These are phyloP conservation scores for Volucella bombylans DNA, from an alignment of 2,888 invertebrate species.

Conservation along the genomic window DNA sequence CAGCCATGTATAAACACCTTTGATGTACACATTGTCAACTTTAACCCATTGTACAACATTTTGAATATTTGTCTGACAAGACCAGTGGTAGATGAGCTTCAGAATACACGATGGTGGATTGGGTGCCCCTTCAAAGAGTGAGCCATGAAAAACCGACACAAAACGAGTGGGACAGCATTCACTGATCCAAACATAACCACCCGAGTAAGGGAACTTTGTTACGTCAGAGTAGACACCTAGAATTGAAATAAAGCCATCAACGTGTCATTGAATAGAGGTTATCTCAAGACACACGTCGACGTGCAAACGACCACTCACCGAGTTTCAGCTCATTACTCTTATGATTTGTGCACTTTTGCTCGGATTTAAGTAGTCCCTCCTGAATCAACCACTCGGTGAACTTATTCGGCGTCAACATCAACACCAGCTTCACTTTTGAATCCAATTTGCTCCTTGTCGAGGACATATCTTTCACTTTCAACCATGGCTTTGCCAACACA, in stretches of 20 bases:
- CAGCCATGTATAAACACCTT: slow-evolving; percentile 87
- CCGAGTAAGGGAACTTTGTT: slow-evolving; percentile 92
- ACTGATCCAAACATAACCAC: slow-evolving; percentile 95
- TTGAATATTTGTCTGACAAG: slow-evolving; percentile 93
- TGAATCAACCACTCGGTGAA: slow-evolving; percentile 96
- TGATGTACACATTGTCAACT: slow-evolving; percentile 88
- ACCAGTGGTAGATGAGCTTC: slow-evolving; percentile 95
- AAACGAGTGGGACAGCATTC: slow-evolving; percentile 93
- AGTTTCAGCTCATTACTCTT: slow-evolving; percentile 88
- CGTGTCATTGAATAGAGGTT: not conserved
- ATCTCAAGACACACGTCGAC: not conserved
- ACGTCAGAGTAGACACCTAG: slow-evolving; percentile 93
- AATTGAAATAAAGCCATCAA: slow-evolving; percentile 40
- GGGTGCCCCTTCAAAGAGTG: slow-evolving; percentile 92
- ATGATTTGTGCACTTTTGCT: slow-evolving; percentile 90
- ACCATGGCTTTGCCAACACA: slow-evolving; percentile 91
- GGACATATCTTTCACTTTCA: slow-evolving; percentile 87
- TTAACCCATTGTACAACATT: slow-evolving; percentile 95
- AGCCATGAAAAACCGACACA: slow-evolving; percentile 93
- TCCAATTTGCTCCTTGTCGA: slow-evolving; percentile 87
- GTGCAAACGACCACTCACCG: slow-evolving; percentile 84
- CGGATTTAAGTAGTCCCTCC: slow-evolving; percentile 90
- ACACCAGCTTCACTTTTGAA: slow-evolving; percentile 90
- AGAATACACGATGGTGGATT: slow-evolving; percentile 92
- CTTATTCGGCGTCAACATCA: slow-evolving; percentile 91